A percentile compares a stretch with the other conserved stretches of the same genome.
These are phyloP conservation scores for Euura saliciscinereae DNA, from an alignment of 1,140 invertebrate species.

Conservation along the genomic window DNA sequence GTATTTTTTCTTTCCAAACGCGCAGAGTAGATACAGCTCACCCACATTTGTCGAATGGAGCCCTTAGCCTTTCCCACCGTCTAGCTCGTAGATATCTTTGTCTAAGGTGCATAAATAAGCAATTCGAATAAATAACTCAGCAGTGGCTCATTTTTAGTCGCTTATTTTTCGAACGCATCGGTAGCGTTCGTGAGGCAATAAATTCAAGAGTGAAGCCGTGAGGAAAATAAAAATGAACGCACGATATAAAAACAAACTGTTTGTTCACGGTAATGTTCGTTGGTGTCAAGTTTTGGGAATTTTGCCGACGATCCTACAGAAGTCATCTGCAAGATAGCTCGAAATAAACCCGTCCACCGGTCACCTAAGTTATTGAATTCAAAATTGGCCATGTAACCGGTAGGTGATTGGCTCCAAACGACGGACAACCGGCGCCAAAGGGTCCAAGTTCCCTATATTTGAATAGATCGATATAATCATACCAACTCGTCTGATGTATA, in stretches of 20 bases:
- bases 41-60: too few species aligned
- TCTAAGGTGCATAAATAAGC: background rate
- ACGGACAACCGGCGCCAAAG: background rate
- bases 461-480: background rate
- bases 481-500: background rate
- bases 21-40: too few species aligned
- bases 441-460: background rate
- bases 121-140: slow-evolving; percentile 4
- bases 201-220: background rate
- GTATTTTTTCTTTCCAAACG: background rate
- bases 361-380: slow-evolving; percentile 3
- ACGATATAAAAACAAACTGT: background rate
- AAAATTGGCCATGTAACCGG: background rate
- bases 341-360: background rate
- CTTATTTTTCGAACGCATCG: background rate
- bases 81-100: background rate
- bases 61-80: too few species aligned
- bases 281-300: background rate
- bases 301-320: background rate
- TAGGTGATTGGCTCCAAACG: background rate
- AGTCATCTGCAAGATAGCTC: background rate
- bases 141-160: background rate
- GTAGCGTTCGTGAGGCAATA: background rate
- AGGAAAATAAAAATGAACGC: background rate
- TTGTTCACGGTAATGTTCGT: background rate